Conservation (phyloP, 2,888 invertebrate genomes). For the Agonopterix alstromeriana region DNA sequence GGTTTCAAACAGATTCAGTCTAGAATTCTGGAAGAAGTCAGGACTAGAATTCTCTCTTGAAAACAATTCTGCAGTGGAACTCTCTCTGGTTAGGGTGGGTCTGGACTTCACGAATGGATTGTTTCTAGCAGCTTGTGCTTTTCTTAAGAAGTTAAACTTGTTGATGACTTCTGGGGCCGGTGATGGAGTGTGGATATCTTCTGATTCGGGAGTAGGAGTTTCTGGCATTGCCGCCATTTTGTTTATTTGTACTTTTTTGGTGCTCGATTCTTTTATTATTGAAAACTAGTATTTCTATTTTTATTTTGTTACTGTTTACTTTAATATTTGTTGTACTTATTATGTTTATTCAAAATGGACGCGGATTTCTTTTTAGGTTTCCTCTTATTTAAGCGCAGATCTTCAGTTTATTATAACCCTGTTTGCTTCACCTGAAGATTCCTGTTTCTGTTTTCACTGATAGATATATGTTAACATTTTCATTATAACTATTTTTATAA, state of each 20-base stretch:
- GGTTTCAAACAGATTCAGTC: constrained; percentile 62
- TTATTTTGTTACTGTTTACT: no score
- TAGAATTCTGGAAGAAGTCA: constrained; percentile 64
- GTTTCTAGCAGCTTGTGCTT: constrained; percentile 42
- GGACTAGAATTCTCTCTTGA: constrained; percentile 59
- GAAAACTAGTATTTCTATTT: no score
- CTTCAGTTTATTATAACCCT: no score
- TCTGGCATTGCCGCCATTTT: no score
- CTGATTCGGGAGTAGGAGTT: constrained; percentile 20
- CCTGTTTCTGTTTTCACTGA: background rate
- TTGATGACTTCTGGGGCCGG: constrained; percentile 35
- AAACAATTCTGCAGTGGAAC: constrained; percentile 57
- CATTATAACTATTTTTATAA: background rate
- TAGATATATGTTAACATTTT: background rate
- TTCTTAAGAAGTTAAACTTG: constrained; percentile 61
- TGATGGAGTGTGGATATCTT: constrained; percentile 44
- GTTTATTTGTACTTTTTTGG: no score
- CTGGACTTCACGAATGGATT: constrained; percentile 59
- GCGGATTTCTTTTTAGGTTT: no score
- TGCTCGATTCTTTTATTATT: no score
- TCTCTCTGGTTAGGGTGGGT: constrained; percentile 57
- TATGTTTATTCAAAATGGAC: no score
- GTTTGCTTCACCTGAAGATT: no score
- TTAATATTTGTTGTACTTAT: no score
- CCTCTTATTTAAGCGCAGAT: no score